phyloP scores from a whole-genome alignment of 2,797 vertebrate species.

The Anas bahamensis region DNA sequence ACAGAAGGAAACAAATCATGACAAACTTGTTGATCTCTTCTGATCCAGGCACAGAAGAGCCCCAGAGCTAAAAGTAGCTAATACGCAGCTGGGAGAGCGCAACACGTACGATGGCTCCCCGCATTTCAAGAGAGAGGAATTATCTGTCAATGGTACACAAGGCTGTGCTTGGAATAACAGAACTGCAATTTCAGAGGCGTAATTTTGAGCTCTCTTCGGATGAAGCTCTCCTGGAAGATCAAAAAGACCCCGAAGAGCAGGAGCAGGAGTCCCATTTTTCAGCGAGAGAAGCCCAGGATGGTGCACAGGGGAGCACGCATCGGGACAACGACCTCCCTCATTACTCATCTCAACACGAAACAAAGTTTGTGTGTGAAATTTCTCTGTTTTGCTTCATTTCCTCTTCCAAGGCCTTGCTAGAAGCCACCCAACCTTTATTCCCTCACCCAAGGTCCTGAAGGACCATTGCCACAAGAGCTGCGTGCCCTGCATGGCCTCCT shows the following conservation, averaged over 20 bases:
- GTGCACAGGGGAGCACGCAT: not conserved
- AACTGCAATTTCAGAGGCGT: not conserved
- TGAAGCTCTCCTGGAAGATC: not conserved
- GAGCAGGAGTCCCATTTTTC: not conserved
- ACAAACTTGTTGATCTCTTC: not conserved
- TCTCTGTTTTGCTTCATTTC: not conserved
- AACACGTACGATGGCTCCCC: fast-evolving
- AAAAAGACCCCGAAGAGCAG: not conserved
- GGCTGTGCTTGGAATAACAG: not conserved
- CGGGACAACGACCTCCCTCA: not conserved
- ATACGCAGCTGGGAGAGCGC: not conserved
- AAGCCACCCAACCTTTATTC: not conserved
- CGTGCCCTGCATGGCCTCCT: fast-evolving
- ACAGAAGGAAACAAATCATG: not conserved
- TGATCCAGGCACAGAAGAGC: not conserved
- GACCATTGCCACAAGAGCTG: not conserved
- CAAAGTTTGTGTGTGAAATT: not conserved
- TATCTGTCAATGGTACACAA: not conserved
- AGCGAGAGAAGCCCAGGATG: not conserved
- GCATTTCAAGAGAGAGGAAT: not conserved
- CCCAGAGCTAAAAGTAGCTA: not conserved
- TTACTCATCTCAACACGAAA: not conserved
- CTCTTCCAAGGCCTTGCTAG: not conserved
- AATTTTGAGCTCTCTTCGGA: not conserved
- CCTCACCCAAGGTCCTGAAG: not conserved